Percentiles rank a stretch among this genome's conserved stretches.
Conservation (phyloP, 1,140 invertebrate species). For the Scaptomyza pallida region DNA sequence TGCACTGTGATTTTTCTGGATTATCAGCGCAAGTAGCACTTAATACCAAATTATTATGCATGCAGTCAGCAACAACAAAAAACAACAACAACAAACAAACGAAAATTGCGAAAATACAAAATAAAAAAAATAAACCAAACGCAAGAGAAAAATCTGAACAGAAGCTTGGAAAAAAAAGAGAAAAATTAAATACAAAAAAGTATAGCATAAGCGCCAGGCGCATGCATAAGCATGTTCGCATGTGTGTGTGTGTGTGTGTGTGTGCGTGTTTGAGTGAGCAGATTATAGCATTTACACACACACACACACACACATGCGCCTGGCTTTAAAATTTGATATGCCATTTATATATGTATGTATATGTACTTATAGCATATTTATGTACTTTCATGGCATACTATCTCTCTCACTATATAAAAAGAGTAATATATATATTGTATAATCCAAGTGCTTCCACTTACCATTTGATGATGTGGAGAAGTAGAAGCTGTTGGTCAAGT, state of each 20-base stretch:
- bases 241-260: constrained; percentile 9
- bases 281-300: constrained; percentile 14
- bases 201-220: constrained; percentile 43
- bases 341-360: constrained; percentile 13
- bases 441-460: constrained; percentile 61
- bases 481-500: constrained; percentile 86
- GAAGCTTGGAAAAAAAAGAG: not conserved
- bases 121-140: no score
- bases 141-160: constrained; percentile 1
- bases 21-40: constrained; percentile 62
- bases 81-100: constrained; percentile 2
- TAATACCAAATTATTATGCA: constrained; percentile 81
- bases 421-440: not conserved
- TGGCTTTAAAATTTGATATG: constrained; percentile 36
- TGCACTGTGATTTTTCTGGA: constrained; percentile 71
- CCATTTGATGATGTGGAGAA: constrained; percentile 85
- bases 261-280: constrained; percentile 4
- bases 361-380: constrained; percentile 24
- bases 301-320: constrained; percentile 3
- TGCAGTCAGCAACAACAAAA: constrained; percentile 56
- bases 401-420: not conserved
- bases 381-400: not conserved
- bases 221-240: constrained; percentile 31
- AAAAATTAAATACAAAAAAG: constrained; percentile 27
- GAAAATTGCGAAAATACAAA: not conserved